Evolutionary conservation across 2,797 vertebrate species (phyloP).

Genomic region (Eulemur rubriventer): DNA sequence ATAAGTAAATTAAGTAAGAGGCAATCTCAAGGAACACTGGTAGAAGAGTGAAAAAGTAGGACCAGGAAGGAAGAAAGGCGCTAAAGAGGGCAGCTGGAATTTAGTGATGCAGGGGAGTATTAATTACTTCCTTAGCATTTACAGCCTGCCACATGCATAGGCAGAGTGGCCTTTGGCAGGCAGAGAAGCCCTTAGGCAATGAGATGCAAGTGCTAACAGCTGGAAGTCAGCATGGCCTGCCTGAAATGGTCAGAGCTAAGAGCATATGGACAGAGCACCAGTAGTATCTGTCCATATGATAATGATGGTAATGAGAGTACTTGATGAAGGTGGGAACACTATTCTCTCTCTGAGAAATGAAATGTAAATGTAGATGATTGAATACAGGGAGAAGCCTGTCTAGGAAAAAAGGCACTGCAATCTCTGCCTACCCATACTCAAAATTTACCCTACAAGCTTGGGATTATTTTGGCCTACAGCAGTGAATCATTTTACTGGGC

Average conservation of each 20-base stretch:
- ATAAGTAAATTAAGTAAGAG: not conserved
- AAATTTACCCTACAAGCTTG: not conserved
- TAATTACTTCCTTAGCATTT: not conserved
- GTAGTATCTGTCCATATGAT: not conserved
- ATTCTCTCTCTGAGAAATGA: not conserved
- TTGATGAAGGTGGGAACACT: not conserved
- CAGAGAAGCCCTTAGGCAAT: not conserved
- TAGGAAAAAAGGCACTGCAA: not conserved
- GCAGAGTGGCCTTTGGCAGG: not conserved
- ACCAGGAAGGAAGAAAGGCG: not conserved
- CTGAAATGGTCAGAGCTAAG: not conserved
- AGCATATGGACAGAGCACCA: not conserved
- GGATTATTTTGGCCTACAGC: not conserved
- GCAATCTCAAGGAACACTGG: not conserved
- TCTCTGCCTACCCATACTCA: not conserved
- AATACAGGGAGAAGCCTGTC: not conserved
- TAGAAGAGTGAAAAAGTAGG: not conserved
- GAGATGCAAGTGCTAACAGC: not conserved
- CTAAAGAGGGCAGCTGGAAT: not conserved
- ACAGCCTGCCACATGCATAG: not conserved
- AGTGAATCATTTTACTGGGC: constrained; percentile 12
- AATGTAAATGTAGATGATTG: not conserved
- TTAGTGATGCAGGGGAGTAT: not conserved
- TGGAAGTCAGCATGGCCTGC: not conserved
- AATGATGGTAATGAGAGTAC: not conserved